Evolutionary conservation across 92 coral and sea anemone genomes (phyloP), one percentile per base, ranked within the genome.

Genomic region (Porites lobata): DNA sequence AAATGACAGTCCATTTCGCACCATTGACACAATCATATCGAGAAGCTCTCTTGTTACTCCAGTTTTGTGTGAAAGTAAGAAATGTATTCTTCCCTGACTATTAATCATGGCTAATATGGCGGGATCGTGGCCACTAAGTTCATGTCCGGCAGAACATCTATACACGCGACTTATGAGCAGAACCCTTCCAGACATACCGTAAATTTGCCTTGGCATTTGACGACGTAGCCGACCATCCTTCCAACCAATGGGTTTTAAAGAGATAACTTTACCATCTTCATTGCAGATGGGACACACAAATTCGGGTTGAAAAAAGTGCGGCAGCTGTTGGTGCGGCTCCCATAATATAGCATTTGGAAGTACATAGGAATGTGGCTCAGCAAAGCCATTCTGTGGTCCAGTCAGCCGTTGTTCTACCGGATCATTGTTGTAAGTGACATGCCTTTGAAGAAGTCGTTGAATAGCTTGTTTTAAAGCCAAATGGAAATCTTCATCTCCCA

Each of bases 1-100:
- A 69, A 93, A 85, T 71, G 82, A 73, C 59, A 85, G 54, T 76
- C 95, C 93, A 72, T 81, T 87, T 8, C 80, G 18, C 9, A 89
- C 75, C 71, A 79, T 38, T 8, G 89, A 56, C 18, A 86, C 82
- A 26, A 90, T 58, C 75, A 66, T 51, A 50, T 84, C 71, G n/a
- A 89, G 70, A 50, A 87, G 80, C 47, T 90, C 78, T n/a, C 67
- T 68, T 24, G 96, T 90, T n/a, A 93, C 17, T 26, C 93, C 91
- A 56, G 86, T 83, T 53, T 77, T 83, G 68, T 88, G 90, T 1
- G 86, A 62, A 20, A 84, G 66, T 3, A 88, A 14, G 63, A 87
- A 91, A n/a, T 89, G 94, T 9, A 87, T 21, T 20, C 82, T 66
- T 6, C 70, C 65, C 52, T 52, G 29, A 18, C 58, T 43, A 7